Percentiles rank a stretch among this genome's conserved stretches.
Evolutionary conservation across 2,113 vertebrate species (phyloP).

Genomic region (Actenoides lindsayi): DNA sequence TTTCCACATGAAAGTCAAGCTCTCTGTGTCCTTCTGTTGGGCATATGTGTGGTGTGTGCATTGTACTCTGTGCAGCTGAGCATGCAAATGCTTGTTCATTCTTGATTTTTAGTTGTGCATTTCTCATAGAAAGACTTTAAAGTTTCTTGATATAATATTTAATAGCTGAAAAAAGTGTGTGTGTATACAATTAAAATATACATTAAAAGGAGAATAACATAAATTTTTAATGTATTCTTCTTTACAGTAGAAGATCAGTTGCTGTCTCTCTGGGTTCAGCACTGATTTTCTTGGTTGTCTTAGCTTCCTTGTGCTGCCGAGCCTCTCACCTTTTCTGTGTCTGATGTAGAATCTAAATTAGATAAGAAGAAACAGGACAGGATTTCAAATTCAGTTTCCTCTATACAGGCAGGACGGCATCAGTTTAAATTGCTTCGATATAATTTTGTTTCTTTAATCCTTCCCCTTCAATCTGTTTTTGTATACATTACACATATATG

Average conservation of each 20-base stretch:
- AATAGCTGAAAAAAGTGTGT: neutral
- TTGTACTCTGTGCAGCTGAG: neutral
- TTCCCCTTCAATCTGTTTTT: constrained; percentile 60
- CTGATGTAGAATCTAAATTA: constrained; percentile 57
- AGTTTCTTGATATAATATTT: neutral
- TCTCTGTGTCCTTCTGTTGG: neutral
- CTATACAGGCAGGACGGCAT: neutral
- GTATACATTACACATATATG: constrained; percentile 24
- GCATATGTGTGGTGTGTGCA: fast-evolving
- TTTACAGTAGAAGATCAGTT: neutral
- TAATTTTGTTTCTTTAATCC: constrained; percentile 57
- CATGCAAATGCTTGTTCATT: neutral
- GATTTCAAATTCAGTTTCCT: constrained; percentile 53
- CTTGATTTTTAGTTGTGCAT: neutral
- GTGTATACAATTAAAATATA: neutral
- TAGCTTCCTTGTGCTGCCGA: constrained; percentile 6
- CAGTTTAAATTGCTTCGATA: constrained; percentile 25
- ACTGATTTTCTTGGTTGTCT: constrained; percentile 16
- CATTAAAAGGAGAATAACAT: neutral
- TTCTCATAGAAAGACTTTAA: neutral
- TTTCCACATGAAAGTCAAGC: neutral
- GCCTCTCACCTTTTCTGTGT: constrained; percentile 38
- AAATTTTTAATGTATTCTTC: neutral
- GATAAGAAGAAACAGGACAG: constrained; percentile 42
- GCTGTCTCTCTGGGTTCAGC: neutral